A percentile compares a stretch with the other conserved stretches of the same genome.
phyloP scores from a whole-genome alignment of 1,140 invertebrate species.

The Acromyrmex heyeri region DNA sequence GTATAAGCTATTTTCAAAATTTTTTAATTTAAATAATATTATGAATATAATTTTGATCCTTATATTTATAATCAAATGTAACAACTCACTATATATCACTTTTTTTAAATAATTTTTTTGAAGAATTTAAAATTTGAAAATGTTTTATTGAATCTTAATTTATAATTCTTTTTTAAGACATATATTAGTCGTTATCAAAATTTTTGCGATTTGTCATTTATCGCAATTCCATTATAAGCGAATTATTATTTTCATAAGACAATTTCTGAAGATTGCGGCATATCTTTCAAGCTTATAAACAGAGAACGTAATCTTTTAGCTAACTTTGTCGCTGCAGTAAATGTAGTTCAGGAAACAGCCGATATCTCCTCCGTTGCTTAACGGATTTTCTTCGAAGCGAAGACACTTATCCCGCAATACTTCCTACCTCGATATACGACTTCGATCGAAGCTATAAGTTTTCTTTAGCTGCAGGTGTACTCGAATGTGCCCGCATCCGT shows the following conservation, averaged over 20 bases:
- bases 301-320: slow-evolving; percentile 26
- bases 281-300: slow-evolving; percentile 11
- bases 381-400: slow-evolving; percentile 70
- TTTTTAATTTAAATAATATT: background rate
- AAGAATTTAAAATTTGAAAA: background rate
- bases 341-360: slow-evolving; percentile 54
- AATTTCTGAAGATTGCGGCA: background rate
- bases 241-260: background rate
- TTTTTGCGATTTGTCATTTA: background rate
- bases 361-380: slow-evolving; percentile 53
- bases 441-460: slow-evolving; percentile 71
- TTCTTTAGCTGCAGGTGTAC: slow-evolving; percentile 68
- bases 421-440: slow-evolving; percentile 70
- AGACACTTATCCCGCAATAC: slow-evolving; percentile 62
- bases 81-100: background rate
- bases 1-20: background rate
- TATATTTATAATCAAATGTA: background rate
- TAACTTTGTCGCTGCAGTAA: slow-evolving; percentile 38
- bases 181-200: background rate
- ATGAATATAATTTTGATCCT: background rate
- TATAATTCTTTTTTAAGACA: background rate
- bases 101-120: background rate
- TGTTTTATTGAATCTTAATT: background rate
- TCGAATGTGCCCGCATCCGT: slow-evolving; percentile 59
- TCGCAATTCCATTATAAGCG: background rate